phyloP scores from a whole-genome alignment of 2,113 vertebrate species.

The Dasyprocta punctata region DNA sequence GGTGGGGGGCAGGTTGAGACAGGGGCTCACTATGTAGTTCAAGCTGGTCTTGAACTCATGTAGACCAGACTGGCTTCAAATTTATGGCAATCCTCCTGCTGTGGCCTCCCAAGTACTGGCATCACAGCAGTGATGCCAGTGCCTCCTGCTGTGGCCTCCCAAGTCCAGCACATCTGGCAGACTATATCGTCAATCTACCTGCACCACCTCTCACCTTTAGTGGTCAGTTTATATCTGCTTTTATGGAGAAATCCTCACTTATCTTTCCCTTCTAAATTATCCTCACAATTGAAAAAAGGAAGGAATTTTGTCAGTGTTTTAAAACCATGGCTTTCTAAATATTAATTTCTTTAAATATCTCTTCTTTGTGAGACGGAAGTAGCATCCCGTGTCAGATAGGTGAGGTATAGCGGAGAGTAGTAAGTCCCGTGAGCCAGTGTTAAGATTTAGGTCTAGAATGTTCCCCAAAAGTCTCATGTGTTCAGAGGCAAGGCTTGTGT shows the following conservation, averaged over 20 bases:
- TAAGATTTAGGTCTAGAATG: not conserved
- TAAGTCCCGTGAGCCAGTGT: not conserved
- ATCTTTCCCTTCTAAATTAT: slow-evolving; percentile 17
- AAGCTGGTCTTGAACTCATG: not conserved
- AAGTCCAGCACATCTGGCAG: not conserved
- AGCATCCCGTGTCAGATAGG: not conserved
- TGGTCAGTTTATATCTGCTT: not conserved
- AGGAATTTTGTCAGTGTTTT: not conserved
- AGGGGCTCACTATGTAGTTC: not conserved
- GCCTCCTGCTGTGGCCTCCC: not conserved
- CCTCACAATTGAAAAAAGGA: not conserved
- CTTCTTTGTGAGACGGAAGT: not conserved
- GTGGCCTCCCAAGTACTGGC: not conserved
- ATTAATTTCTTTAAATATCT: not conserved
- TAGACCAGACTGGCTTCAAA: not conserved
- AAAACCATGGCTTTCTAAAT: slow-evolving; percentile 26
- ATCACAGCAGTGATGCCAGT: not conserved
- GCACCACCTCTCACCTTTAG: not conserved
- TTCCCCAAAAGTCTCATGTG: not conserved
- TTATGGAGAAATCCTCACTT: not conserved
- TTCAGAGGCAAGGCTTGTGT: not conserved
- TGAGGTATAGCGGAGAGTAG: not conserved
- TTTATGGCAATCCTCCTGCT: not conserved
- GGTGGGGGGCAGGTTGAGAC: not conserved
- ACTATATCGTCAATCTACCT: not conserved